phyloP scores from a whole-genome alignment of 1,140 invertebrate genomes.

The Aphelenchoides besseyi region DNA sequence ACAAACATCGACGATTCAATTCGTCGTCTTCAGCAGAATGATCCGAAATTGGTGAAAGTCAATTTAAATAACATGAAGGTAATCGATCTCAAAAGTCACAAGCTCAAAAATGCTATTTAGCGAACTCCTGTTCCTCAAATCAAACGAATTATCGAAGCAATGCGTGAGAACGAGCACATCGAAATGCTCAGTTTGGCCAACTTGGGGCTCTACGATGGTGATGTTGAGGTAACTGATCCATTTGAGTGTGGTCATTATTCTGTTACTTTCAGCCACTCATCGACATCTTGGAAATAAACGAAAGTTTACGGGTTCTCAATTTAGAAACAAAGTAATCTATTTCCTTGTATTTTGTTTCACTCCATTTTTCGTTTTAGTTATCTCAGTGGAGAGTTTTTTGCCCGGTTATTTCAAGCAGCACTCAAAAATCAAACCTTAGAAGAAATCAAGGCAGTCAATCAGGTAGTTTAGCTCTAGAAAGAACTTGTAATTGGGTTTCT shows the following conservation, averaged over 20 bases:
- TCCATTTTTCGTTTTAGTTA: background rate
- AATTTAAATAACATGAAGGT: conserved; percentile 64
- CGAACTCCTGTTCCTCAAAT: conserved; percentile 65
- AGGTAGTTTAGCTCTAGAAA: conserved; percentile 39
- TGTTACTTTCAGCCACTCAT: conserved; percentile 62
- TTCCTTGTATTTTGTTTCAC: no score
- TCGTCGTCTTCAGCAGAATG: conserved; percentile 64
- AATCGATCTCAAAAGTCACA: background rate
- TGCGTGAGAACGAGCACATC: conserved; percentile 65
- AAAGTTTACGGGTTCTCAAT: conserved; percentile 64
- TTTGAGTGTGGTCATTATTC: background rate
- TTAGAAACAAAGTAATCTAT: conserved; percentile 67
- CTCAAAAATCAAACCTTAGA: conserved; percentile 56
- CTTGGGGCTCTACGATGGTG: conserved; percentile 65
- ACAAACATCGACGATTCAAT: conserved; percentile 66
- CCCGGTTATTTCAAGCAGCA: conserved; percentile 56
- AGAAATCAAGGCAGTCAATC: conserved; percentile 62
- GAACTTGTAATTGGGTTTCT: conserved; percentile 18
- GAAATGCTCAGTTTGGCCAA: conserved; percentile 65
- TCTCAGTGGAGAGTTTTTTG: conserved; percentile 60
- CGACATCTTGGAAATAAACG: conserved; percentile 64
- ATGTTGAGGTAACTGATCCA: conserved; percentile 63
- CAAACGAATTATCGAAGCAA: conserved; percentile 63
- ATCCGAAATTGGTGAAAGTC: conserved; percentile 61
- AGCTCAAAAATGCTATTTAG: conserved; percentile 48